Conservation (phyloP, 1,140 invertebrate genomes). For the Anthonomus grandis region DNA sequence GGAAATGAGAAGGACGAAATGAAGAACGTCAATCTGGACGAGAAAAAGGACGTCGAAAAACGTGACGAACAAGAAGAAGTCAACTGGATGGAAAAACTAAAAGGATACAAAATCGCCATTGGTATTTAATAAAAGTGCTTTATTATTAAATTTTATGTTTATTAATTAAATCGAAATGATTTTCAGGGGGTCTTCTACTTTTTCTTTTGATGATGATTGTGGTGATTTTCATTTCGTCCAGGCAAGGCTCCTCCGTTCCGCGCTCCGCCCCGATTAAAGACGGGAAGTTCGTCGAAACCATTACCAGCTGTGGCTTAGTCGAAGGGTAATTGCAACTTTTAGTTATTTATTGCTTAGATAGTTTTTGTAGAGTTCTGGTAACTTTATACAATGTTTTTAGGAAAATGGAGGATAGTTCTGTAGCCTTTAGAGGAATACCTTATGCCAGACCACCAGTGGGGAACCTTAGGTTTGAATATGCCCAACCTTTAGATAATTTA, state of each 20-base stretch:
- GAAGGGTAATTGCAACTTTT: too few species aligned
- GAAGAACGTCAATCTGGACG: conserved; percentile 63
- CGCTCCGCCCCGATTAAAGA: conserved; percentile 55
- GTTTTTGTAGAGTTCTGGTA: too few species aligned
- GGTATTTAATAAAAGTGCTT: conserved; percentile 27
- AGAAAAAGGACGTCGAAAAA: conserved; percentile 44
- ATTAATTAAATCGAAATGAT: not conserved
- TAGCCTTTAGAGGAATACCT: conserved; percentile 80
- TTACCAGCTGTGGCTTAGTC: conserved; percentile 73
- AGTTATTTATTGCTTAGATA: too few species aligned
- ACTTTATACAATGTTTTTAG: too few species aligned
- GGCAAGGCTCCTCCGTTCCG: conserved; percentile 48
- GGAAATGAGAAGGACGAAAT: conserved; percentile 57
- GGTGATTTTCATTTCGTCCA: conserved; percentile 61
- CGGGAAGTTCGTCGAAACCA: conserved; percentile 66
- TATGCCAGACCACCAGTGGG: conserved; percentile 76
- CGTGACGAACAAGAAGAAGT: conserved; percentile 35
- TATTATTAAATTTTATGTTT: not conserved
- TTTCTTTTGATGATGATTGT: conserved; percentile 61
- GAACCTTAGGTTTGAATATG: conserved; percentile 68
- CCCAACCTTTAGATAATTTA: conserved; percentile 62
- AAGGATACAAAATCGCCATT: conserved; percentile 40
- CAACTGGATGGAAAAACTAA: conserved; percentile 33
- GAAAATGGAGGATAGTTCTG: conserved; percentile 68
- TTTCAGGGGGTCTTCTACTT: conserved; percentile 50